Base-by-base conservation (phyloP, 2,797 vertebrate species). In the Semotilus atromaculatus region DNA sequence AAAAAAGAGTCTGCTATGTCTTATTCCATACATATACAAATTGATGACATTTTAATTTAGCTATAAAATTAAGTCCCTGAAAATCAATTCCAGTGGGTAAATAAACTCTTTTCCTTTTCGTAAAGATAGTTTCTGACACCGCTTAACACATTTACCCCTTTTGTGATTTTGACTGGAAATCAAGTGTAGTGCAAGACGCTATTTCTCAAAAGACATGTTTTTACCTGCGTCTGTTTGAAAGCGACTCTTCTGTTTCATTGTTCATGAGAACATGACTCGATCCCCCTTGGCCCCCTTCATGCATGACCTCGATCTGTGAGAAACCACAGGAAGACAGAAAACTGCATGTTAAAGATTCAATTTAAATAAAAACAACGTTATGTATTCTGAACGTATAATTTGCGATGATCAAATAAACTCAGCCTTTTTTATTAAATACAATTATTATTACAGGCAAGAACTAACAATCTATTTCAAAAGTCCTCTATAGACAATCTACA, bases 261-360 rank as follows among this genome's bases (percentile, higher is more conserved):
- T 94, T 94, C 79, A 96, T 91, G n/a, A 94, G 86, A 19, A 95
- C 89, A 80, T 95, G 95, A 86, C 94, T 97, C 64, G 96, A 96
- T 7, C 96, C 96, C 78, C 96, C 96, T 89, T 96, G 96, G 87
- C 96, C 96, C 48, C 95, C 96, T 92, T 97, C 97, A 43, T 96
- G 96, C 96, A 97, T 97, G 86, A 98, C 97, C 93, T 98, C 97
- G 88, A 97, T 98, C 97, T 99, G 90, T 70, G 11, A 75, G 45
- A 86, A 43, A 48, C 31, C 67, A 81, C 62, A 85, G 23, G 16
- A 36, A 81, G 29, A 45, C 21, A 60, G 19, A 55, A 18, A 10
- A 45, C 9, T 34, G 5, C 4, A 26, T 16, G 21, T 48, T 13
- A 7, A 7, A 34, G 36, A 26, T 26, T 16, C n/a, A 26, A 26